Conservation (phyloP, 2,113 vertebrate species). For the Glaucomys volans region DNA sequence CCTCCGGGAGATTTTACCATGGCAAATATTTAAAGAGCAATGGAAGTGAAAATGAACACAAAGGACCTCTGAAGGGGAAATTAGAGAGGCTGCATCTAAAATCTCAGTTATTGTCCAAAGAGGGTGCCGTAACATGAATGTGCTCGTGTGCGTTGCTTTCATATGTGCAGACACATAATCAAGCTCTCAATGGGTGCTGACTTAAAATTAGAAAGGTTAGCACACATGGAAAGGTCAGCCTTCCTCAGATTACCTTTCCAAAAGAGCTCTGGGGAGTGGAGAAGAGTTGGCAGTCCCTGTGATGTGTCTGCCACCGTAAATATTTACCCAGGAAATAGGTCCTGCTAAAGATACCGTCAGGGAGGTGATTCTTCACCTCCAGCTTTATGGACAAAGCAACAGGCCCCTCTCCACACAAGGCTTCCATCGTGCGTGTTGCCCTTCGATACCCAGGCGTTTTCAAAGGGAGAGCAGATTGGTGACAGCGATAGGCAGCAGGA, state of each 20-base stretch:
- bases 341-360: not conserved
- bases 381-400: not conserved
- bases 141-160: too few species aligned
- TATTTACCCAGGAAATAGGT: slow-evolving; percentile 5
- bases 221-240: not conserved
- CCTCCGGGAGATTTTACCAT: not conserved
- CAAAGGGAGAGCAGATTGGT: not conserved
- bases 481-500: not conserved
- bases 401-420: not conserved
- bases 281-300: not conserved
- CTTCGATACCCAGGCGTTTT: not conserved
- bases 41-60: not conserved
- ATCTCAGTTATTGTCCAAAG: slow-evolving; percentile 30
- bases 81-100: not conserved
- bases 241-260: slow-evolving; percentile 15
- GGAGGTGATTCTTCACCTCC: not conserved
- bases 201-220: slow-evolving; percentile 12
- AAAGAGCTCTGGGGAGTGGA: not conserved
- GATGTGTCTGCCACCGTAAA: slow-evolving; percentile 24
- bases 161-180: not conserved
- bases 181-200: not conserved
- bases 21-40: slow-evolving; percentile 26
- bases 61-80: not conserved
- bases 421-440: fast-evolving
- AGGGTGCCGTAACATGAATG: not conserved